phyloP scores from a whole-genome alignment of 2,113 vertebrate genomes.

The Dipodomys merriami region DNA sequence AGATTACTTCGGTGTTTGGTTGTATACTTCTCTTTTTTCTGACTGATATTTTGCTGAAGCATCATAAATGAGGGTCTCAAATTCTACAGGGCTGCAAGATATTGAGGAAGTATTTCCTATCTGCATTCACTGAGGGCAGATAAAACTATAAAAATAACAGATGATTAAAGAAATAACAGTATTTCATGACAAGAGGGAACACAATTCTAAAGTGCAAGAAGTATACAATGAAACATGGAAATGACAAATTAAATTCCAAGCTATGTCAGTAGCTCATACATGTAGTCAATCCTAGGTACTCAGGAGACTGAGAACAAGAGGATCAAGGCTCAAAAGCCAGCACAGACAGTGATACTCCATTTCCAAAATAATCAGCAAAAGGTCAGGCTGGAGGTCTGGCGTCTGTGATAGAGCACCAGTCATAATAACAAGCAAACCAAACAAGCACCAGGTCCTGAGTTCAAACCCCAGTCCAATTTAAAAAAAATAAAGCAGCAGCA shows the following conservation, averaged over 20 bases:
- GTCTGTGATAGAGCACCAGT: no score
- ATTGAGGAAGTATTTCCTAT: background rate
- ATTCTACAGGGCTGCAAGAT: background rate
- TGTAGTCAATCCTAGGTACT: no score
- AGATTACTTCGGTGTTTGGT: background rate
- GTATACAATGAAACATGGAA: background rate
- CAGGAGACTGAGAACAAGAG: no score
- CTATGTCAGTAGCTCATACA: no score
- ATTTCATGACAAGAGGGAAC: background rate
- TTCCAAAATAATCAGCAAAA: no score
- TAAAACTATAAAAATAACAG: background rate
- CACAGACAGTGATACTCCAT: no score
- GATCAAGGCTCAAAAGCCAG: no score
- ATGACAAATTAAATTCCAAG: background rate
- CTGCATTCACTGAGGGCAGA: background rate
- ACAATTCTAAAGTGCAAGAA: background rate
- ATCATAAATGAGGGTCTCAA: background rate
- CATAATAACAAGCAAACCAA: no score
- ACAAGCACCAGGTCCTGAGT: background rate
- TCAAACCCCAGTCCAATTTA: background rate
- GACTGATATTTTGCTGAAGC: background rate
- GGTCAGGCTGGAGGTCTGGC: no score
- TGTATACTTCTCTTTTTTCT: conserved; percentile 8
- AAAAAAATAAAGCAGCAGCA: no score
- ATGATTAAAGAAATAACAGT: background rate